A percentile compares a stretch with the other conserved stretches of the same genome.
Conservation (phyloP, 2,113 vertebrate genomes). For the Tragelaphus strepsiceros region DNA sequence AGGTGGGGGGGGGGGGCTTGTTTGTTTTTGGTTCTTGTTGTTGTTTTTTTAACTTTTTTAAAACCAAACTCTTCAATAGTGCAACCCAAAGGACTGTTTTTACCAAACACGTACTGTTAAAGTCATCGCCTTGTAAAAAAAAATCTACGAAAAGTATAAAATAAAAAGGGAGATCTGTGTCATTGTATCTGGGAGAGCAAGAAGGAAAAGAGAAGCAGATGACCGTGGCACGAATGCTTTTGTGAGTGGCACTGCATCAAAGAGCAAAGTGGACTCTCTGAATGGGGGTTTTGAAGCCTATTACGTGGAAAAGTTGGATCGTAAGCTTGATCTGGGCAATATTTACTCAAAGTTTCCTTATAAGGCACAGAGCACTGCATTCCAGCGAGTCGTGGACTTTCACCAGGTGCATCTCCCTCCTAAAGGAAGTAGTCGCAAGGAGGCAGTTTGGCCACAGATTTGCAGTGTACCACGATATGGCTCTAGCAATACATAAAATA, state of each 20-base stretch:
- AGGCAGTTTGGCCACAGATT: no score
- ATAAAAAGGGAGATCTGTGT: not conserved
- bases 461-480: not conserved
- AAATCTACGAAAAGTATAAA: slow-evolving; percentile 16
- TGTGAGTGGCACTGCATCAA: slow-evolving; percentile 60
- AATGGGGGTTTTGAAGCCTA: not conserved
- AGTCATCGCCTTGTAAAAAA: slow-evolving; percentile 40
- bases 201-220: slow-evolving; percentile 44
- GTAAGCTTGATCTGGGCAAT: not conserved
- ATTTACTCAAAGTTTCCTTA: not conserved
- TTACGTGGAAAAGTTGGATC: not conserved
- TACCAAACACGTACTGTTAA: slow-evolving; percentile 71
- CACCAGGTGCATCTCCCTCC: not conserved
- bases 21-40: slow-evolving; percentile 58
- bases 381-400: not conserved
- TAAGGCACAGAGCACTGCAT: not conserved
- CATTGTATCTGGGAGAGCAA: not conserved
- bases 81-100: slow-evolving; percentile 79
- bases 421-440: fast-evolving
- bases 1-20: not conserved
- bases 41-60: slow-evolving; percentile 69
- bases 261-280: slow-evolving; percentile 51
- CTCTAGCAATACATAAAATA: not conserved
- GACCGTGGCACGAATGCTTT: slow-evolving; percentile 57
- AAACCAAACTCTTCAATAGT: slow-evolving; percentile 80